Evolutionary conservation across 2,888 invertebrate species (phyloP), one percentile per base, ranked within the genome.

Genomic region (Choreutis nemorana): DNA sequence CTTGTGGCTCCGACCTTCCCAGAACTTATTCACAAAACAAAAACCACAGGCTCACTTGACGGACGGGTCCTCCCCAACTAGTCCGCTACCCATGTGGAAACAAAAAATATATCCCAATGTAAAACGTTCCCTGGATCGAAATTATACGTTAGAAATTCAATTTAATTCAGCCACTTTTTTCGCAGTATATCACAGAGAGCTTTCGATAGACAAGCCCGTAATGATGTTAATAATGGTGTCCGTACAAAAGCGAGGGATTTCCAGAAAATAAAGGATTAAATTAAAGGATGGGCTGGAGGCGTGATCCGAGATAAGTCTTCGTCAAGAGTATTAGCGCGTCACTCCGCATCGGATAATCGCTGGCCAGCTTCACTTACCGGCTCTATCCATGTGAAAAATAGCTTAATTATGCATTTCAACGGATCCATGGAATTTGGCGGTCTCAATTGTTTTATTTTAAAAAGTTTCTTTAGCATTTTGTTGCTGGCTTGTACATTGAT

Each of bases 1-100:
- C 72, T 75, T 73, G 70, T 40, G 33, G 32, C n/a, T n/a, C 39
- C 60, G 64, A 62, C 72, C 72, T 73, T 73, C 67, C 54, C 54
- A 57, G 62, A 68, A 68, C 39, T 48, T 50, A 50, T 44, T 50
- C 47, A 48, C 48, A 54, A 56, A 67, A 65, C 55, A 60, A 66
- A 31, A 63, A 64, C 57, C 44, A 43, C 33, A 35, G 36, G 46
- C 48, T 43, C 45, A 48, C 49, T 49, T 51, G 52, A 57, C 47
- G 48, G 51, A 55, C 52, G 55, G 35, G 48, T 47, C 42, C 39
- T 39, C 46, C 44, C 52, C 51, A 50, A 55, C 59, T 57, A 57
- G 62, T 62, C 54, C 53, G n/a, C n/a, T n/a, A n/a, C n/a, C n/a
- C n/a, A n/a, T n/a, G n/a, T n/a, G n/a, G n/a, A n/a, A n/a, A n/a